Evolutionary conservation across 2,797 vertebrate species (phyloP).

Genomic region (Vultur gryphus): DNA sequence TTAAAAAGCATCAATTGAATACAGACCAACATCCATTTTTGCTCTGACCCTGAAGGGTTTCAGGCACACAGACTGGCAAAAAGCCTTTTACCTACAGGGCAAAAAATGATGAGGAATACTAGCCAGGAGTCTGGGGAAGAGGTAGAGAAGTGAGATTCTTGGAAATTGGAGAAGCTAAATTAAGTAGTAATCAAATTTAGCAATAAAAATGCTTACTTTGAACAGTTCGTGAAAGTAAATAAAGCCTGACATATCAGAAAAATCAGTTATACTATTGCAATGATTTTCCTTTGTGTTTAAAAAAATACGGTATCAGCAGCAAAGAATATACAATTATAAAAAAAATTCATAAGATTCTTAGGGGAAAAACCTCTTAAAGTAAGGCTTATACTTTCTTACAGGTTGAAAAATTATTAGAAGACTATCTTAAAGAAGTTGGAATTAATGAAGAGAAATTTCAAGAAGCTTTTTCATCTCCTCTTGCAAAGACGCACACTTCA

Average conservation of each 20-base stretch:
- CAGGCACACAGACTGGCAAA: not conserved
- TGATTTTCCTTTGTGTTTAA: not conserved
- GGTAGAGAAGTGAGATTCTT: not conserved
- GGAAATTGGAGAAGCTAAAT: not conserved
- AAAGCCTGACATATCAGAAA: not conserved
- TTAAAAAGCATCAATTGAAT: not conserved
- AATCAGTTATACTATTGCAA: not conserved
- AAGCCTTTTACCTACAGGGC: not conserved
- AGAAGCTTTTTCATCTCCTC: slow-evolving; percentile 89
- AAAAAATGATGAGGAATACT: not conserved
- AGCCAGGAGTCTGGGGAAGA: not conserved
- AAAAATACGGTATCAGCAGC: not conserved
- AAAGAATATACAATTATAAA: not conserved
- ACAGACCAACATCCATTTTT: not conserved
- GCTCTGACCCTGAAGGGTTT: not conserved
- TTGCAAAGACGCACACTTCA: slow-evolving; percentile 87
- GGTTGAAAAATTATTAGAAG: slow-evolving; percentile 93
- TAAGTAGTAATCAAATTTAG: not conserved
- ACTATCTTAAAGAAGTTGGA: slow-evolving; percentile 94
- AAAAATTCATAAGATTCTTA: not conserved
- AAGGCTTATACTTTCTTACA: slow-evolving; percentile 57
- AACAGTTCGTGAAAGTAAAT: not conserved
- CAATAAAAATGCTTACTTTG: not conserved
- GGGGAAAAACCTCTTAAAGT: not conserved
- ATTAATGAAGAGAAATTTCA: slow-evolving; percentile 96